These are phyloP conservation scores for Aethes cnicana DNA, from an alignment of 2,888 invertebrate species.

Conservation along the genomic window DNA sequence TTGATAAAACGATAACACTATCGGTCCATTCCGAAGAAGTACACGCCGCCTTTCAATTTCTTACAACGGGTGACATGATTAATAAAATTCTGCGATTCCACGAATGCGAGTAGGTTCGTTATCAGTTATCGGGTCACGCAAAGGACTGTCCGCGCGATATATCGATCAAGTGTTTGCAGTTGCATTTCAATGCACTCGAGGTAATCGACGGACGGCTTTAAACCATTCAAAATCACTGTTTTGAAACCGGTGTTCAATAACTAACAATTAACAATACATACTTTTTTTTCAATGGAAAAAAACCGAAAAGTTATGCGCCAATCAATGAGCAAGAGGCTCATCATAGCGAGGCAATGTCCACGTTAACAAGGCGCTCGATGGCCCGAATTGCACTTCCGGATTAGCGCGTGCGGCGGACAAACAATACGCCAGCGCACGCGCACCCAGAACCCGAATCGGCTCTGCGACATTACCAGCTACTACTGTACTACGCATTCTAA, in stretches of 20 bases:
- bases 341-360: conserved; percentile 32
- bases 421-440: conserved; percentile 20
- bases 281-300: neutral
- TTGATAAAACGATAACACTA: conserved; percentile 19
- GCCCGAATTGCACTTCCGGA: conserved; percentile 64
- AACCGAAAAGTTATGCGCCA: neutral
- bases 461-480: neutral
- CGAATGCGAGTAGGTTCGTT: neutral
- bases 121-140: conserved; percentile 22
- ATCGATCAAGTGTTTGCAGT: conserved; percentile 22
- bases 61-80: conserved; percentile 10
- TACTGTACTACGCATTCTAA: neutral
- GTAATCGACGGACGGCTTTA: too few species aligned
- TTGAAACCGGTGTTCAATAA: too few species aligned
- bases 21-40: conserved; percentile 4
- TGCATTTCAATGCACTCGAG: conserved; percentile 13
- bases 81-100: conserved; percentile 1
- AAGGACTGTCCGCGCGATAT: conserved; percentile 24
- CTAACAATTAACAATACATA: too few species aligned
- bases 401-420: too few species aligned
- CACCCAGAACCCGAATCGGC: neutral
- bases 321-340: conserved; percentile 14
- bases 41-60: neutral
- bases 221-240: too few species aligned
- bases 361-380: conserved; percentile 39